These are phyloP conservation scores for Microplitis mediator DNA, from an alignment of 1,140 invertebrate species.

Conservation along the genomic window DNA sequence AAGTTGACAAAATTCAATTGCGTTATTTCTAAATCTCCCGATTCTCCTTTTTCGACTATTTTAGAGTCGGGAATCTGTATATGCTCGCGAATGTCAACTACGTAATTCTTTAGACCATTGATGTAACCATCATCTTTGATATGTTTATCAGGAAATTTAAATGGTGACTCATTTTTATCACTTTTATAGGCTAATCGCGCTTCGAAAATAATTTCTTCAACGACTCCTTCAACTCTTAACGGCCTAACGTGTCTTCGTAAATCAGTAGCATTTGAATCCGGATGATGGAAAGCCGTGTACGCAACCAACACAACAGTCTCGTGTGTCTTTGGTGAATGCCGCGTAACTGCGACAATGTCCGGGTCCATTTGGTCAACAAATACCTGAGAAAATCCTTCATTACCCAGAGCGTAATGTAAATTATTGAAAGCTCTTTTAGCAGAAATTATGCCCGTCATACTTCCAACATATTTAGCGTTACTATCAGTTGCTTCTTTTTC, in stretches of 20 bases:
- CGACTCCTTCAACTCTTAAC: slow-evolving; percentile 78
- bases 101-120: slow-evolving; percentile 84
- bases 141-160: slow-evolving; percentile 63
- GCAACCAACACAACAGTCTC: slow-evolving; percentile 89
- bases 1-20: slow-evolving; percentile 82
- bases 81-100: slow-evolving; percentile 73
- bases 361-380: slow-evolving; percentile 96
- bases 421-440: slow-evolving; percentile 86
- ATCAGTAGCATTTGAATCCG: slow-evolving; percentile 66
- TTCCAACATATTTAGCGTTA: slow-evolving; percentile 61
- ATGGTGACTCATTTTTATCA: slow-evolving; percentile 57
- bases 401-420: slow-evolving; percentile 81
- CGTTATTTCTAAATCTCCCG: slow-evolving; percentile 67
- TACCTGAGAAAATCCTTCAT: slow-evolving; percentile 82
- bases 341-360: slow-evolving; percentile 92
- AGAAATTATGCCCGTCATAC: slow-evolving; percentile 76
- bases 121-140: slow-evolving; percentile 69
- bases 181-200: slow-evolving; percentile 67
- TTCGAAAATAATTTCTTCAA: slow-evolving; percentile 89
- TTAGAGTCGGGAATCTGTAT: slow-evolving; percentile 73
- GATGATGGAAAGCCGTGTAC: slow-evolving; percentile 84
- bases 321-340: slow-evolving; percentile 87
- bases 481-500: slow-evolving; percentile 46
- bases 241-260: slow-evolving; percentile 70
- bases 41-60: slow-evolving; percentile 68